Base-by-base conservation (phyloP, 2,888 invertebrate genomes). In the Troides oblongomaculatus region DNA sequence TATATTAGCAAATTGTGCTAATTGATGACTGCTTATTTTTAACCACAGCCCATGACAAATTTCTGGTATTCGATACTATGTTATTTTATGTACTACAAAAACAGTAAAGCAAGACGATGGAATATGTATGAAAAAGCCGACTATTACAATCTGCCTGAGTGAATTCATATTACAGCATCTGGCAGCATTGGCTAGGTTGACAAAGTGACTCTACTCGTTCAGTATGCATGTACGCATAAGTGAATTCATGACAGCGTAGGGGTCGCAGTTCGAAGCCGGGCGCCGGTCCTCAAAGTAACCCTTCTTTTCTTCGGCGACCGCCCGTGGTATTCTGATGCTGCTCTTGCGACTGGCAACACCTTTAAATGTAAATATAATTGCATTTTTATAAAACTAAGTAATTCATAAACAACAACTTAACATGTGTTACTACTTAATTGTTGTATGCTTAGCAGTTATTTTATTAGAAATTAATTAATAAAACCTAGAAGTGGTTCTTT, bases 271-370 rank as follows among this genome's bases (percentile, higher is more conserved):
- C 76, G 97, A 97, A 65, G 97, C 95, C 30, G 98, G 98, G 79
- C 99, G 94, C 74, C 99, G 94, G 92, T 99, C 99, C 88, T 99
- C 99, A 77, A 99, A 93, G 85, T 99, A 99, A 18, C 99, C 99
- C 84, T 96, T 96, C 86, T 97, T 97, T 12, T 97, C 97, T 78
- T 97, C 97, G 53, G 97, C 97, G 46, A 97, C 97, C 21, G 95
- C 95, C 30, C 98, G 95, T 7, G 99, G 99, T 85, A 99, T 99
- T 75, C 99, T 95, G 87, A 99, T 97, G 86, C 98, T 98, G 88
- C 97, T 97, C 62, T 97, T 97, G 75, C 99, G 96, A 89, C 98
- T 98, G 59, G 99, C 99, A 12, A 99, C 98, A 67, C 97, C 98
- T 85, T 1, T 4, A 6, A 68, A 57, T 53, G 8, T 10, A 62